Evolutionary conservation across 2,113 vertebrate genomes (phyloP).

Genomic region (Antechinus flavipes): DNA sequence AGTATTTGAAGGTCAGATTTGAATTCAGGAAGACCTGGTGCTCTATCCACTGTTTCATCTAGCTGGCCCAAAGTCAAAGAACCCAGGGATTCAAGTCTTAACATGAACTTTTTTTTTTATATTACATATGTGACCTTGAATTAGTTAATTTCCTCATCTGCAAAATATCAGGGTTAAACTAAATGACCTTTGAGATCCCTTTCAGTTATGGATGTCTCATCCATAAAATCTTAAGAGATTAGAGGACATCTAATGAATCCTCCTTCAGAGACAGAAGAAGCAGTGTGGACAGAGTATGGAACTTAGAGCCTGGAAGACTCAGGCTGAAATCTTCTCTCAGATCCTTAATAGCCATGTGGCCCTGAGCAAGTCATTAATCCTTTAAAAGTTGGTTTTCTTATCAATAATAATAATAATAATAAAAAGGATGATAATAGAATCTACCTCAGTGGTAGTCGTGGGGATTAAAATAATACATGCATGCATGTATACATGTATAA

Average conservation of each 20-base stretch:
- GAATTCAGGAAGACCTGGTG: too few species aligned
- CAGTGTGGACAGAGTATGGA: background rate
- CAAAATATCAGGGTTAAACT: background rate
- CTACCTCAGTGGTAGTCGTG: background rate
- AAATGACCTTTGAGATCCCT: background rate
- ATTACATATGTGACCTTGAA: background rate
- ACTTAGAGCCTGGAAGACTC: background rate
- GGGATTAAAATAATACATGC: background rate
- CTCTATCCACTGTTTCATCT: too few species aligned
- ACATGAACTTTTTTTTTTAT: background rate
- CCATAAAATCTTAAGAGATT: background rate
- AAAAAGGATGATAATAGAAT: background rate
- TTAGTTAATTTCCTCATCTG: conserved; percentile 22
- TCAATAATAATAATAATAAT: conserved; percentile 4
- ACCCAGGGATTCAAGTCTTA: background rate
- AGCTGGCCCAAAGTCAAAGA: background rate
- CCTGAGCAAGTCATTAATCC: background rate
- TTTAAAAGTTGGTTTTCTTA: conserved; percentile 6
- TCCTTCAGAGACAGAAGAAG: background rate
- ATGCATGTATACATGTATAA: too few species aligned
- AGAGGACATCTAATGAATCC: background rate
- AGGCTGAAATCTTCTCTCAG: background rate
- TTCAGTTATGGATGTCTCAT: background rate
- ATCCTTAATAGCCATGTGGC: background rate
- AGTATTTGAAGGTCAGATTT: background rate